Evolutionary conservation across 2,113 vertebrate genomes (phyloP).

Genomic region (Pontoporia blainvillei): DNA sequence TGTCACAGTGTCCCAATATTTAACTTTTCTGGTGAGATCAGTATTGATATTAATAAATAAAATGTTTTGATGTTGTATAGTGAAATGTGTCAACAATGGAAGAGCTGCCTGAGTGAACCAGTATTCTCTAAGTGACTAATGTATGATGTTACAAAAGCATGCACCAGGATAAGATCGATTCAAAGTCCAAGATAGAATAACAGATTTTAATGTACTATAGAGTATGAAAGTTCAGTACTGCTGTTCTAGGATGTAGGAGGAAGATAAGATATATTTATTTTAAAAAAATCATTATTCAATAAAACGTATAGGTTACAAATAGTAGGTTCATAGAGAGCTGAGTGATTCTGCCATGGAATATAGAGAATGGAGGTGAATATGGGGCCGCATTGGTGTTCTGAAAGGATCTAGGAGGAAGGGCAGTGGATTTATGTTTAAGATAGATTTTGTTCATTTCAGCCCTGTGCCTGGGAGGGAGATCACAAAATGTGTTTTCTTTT

Average conservation of each 20-base stretch:
- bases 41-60: not conserved
- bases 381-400: not conserved
- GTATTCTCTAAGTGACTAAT: not conserved
- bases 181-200: not conserved
- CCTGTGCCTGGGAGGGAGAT: not conserved
- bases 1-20: not conserved
- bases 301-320: not conserved
- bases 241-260: not conserved
- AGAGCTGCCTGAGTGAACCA: not conserved
- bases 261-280: conserved; percentile 20
- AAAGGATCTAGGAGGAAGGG: not conserved
- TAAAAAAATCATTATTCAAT: conserved; percentile 35
- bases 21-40: conserved; percentile 11
- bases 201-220: conserved; percentile 13
- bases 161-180: not conserved
- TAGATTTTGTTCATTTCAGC: not conserved
- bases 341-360: not conserved
- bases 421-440: not conserved
- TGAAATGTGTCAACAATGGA: not conserved
- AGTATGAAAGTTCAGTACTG: not conserved
- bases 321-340: not conserved
- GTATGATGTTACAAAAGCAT: not conserved
- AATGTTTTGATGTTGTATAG: not conserved
- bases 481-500: conserved; percentile 12
- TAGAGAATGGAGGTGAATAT: not conserved